Base-by-base conservation (phyloP, 2,888 invertebrate genomes). In the Anoplius nigerrimus region DNA sequence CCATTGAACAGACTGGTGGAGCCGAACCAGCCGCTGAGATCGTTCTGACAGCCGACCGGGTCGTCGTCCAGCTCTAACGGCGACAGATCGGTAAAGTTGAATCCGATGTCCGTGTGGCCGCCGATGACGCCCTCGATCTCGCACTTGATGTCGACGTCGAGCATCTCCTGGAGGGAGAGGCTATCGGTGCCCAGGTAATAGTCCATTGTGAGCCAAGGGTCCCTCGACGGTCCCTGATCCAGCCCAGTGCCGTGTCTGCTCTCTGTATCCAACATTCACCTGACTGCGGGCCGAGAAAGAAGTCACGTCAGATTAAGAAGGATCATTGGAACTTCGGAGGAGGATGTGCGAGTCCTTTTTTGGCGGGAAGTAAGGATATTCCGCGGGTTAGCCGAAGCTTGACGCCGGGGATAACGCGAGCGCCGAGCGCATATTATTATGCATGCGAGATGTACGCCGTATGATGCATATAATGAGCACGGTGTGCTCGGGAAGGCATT, bases 91-190 rank as follows among this genome's bases (percentile, higher is more conserved):
- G 91, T 90, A 84, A 93, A 91, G 82, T 93, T 93, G 83, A 93
- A 93, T 74, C 87, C 86, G 48, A 88, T 80, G 69, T 87, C 87
- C 0, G 84, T 79, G 62, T 92, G 92, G 71, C 93, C 93, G 69
- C 94, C 94, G 56, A 95, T 92, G 66, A 95, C 93, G 62, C 93
- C 94, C 72, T 95, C 96, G 80, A 95, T 95, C 89, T 96, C 96
- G 76, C 93, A 93, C 86, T 95, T 95, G 72, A 97, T 95, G 86
- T 97, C 97, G 88, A 95, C 94, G 86, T 97, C 96, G 75, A 97
- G 91, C 94, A 97, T 95, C 86, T 97, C 97, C 88, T 96, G 95
- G 84, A 97, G 92, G 59, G 95, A 95, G 86, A 91, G 84, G 58
- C 91, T 90, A 80, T 91, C 91, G 46, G 90, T 89, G 73, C 89